Evolutionary conservation across 1,140 invertebrate species (phyloP).

Genomic region (Drosophila nigrodunni): DNA sequence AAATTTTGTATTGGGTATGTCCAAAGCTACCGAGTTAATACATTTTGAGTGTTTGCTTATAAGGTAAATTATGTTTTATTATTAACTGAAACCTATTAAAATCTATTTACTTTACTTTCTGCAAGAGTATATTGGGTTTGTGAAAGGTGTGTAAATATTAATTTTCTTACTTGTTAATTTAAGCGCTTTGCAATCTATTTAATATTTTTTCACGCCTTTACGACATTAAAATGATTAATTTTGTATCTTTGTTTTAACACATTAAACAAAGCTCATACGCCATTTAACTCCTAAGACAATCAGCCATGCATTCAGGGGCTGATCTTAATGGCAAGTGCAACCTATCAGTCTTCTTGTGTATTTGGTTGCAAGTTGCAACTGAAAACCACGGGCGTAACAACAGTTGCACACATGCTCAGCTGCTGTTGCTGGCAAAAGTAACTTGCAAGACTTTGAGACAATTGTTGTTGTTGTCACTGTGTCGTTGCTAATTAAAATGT

Average conservation of each 20-base stretch:
- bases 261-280: slow-evolving; percentile 27
- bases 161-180: no score
- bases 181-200: no score
- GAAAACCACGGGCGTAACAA: slow-evolving; percentile 65
- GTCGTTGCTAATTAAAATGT: slow-evolving; percentile 78
- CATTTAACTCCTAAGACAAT: slow-evolving; percentile 35
- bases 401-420: slow-evolving; percentile 54
- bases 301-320: slow-evolving; percentile 44
- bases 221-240: not conserved
- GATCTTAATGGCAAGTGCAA: slow-evolving; percentile 3
- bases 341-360: slow-evolving; percentile 19
- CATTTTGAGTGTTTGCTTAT: no score
- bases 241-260: not conserved
- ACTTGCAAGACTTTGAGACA: slow-evolving; percentile 36
- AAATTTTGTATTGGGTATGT: no score
- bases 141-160: no score
- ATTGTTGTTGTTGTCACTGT: slow-evolving; percentile 30
- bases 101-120: no score
- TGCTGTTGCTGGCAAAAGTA: slow-evolving; percentile 39
- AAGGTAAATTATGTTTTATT: no score
- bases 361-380: slow-evolving; percentile 31
- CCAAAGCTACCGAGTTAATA: no score
- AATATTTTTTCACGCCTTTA: no score
- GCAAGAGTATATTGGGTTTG: no score
- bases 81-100: no score